Conservation (phyloP, 2,113 vertebrate genomes). For the Psittacus erithacus region DNA sequence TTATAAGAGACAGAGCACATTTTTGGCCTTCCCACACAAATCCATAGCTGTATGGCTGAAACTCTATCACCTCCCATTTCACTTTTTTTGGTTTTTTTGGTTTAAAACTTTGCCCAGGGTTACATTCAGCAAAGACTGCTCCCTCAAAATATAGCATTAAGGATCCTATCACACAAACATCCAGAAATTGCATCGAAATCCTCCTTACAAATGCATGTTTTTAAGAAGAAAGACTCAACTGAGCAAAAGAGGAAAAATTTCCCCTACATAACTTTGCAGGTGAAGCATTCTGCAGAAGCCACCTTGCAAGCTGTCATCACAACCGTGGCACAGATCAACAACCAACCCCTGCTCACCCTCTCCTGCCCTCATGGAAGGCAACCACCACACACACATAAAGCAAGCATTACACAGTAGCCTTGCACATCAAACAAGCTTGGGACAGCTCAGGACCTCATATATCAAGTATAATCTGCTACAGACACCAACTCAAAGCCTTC, state of each 20-base stretch:
- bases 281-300: not conserved
- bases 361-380: not conserved
- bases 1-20: not conserved
- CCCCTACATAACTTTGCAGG: not conserved
- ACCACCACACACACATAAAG: not conserved
- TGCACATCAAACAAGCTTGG: not conserved
- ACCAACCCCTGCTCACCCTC: not conserved
- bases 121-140: not conserved
- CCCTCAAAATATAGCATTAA: not conserved
- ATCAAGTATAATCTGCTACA: not conserved
- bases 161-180: not conserved
- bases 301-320: not conserved
- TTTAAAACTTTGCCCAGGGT: not conserved
- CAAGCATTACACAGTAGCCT: not conserved
- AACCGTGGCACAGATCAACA: not conserved
- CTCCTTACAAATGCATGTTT: fast-evolving
- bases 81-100: not conserved
- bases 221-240: not conserved
- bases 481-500: not conserved
- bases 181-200: not conserved
- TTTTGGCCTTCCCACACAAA: slow-evolving; percentile 21
- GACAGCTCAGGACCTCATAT: not conserved
- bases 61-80: not conserved
- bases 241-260: not conserved
- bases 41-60: not conserved